These are phyloP conservation scores for Trachelus troglodyta DNA, from an alignment of 2,888 invertebrate genomes.

Conservation along the genomic window DNA sequence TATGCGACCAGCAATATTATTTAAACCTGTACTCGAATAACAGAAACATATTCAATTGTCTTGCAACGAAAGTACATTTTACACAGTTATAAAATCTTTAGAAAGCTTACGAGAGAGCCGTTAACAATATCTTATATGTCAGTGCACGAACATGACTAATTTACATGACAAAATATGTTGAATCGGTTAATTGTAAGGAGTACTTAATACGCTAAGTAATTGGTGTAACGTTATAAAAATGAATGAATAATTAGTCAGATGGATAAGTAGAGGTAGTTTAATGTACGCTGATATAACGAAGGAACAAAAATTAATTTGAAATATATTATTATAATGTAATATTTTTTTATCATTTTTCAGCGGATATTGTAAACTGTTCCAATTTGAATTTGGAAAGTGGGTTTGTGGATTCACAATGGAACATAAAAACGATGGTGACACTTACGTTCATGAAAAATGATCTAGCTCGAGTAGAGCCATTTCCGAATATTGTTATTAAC, in stretches of 20 bases:
- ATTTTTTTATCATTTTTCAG: slow-evolving; percentile 25
- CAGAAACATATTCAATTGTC: background rate
- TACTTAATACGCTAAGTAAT: background rate
- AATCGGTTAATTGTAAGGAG: background rate
- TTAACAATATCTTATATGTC: background rate
- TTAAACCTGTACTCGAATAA: background rate
- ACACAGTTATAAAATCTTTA: background rate
- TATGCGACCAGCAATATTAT: background rate
- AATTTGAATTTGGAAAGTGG: slow-evolving; percentile 67
- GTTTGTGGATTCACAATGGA: slow-evolving; percentile 72
- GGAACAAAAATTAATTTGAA: background rate
- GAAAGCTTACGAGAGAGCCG: background rate
- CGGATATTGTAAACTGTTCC: slow-evolving; percentile 68
- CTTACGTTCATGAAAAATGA: slow-evolving; percentile 45
- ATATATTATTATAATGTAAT: slow-evolving; percentile 3
- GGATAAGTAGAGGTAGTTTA: background rate
- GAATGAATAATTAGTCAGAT: background rate
- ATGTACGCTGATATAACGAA: background rate
- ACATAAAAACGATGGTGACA: slow-evolving; percentile 55
- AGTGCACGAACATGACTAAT: background rate
- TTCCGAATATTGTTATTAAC: slow-evolving; percentile 69
- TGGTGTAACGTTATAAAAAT: background rate
- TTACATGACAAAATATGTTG: background rate
- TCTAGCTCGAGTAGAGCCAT: slow-evolving; percentile 65
- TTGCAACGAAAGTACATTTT: background rate